Conservation (phyloP, 2,888 invertebrate species). For the Nemotelus pantherinus region DNA sequence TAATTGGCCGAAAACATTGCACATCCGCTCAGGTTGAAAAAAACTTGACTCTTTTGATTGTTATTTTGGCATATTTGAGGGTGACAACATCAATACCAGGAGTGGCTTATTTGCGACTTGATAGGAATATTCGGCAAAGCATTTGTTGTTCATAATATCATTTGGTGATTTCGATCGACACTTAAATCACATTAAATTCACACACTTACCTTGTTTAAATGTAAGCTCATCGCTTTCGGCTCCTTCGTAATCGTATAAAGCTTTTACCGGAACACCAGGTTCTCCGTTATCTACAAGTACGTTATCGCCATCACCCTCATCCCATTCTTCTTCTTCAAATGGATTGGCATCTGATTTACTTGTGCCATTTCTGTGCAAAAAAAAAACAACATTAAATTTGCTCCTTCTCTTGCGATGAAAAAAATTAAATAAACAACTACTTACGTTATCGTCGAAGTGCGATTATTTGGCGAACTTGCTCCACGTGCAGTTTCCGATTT, state of each 20-base stretch:
- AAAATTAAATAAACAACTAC: slow-evolving; percentile 55
- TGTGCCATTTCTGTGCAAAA: slow-evolving; percentile 70
- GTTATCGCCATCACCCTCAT: slow-evolving; percentile 78
- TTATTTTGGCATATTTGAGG: too few relatives aligned
- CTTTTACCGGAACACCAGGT: slow-evolving; percentile 93
- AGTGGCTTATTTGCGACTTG: too few relatives aligned
- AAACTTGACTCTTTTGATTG: too few relatives aligned
- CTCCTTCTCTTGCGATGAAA: not conserved
- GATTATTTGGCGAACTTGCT: slow-evolving; percentile 65
- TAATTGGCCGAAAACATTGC: too few relatives aligned
- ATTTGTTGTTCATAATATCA: too few relatives aligned
- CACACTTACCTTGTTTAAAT: slow-evolving; percentile 86
- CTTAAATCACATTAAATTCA: not conserved
- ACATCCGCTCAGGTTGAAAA: too few relatives aligned
- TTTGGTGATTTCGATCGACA: too few relatives aligned
- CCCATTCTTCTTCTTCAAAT: slow-evolving; percentile 86
- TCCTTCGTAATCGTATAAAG: slow-evolving; percentile 95
- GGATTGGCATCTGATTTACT: slow-evolving; percentile 79
- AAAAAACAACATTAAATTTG: not conserved
- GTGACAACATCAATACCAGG: too few relatives aligned
- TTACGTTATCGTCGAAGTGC: slow-evolving; percentile 73
- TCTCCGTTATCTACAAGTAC: slow-evolving; percentile 91
- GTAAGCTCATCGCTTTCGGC: slow-evolving; percentile 97
- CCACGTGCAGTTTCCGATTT: slow-evolving; percentile 57
- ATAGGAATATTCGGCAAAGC: too few relatives aligned